Evolutionary conservation across 2,113 vertebrate species (phyloP).

Genomic region (Malurus melanocephalus): DNA sequence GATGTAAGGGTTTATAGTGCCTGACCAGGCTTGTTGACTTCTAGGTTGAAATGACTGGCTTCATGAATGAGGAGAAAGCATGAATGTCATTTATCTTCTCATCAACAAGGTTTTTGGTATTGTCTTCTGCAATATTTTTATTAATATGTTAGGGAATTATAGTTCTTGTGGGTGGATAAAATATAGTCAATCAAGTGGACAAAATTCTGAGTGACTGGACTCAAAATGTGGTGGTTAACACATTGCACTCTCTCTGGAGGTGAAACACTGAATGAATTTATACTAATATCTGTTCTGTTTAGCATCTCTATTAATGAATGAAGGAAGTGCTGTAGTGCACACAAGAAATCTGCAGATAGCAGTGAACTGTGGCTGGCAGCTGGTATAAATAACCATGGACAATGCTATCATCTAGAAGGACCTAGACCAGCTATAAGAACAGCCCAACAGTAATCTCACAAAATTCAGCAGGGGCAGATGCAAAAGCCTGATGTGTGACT

Average conservation of each 20-base stretch:
- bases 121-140: not conserved
- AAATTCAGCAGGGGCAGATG: not conserved
- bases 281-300: not conserved
- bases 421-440: not conserved
- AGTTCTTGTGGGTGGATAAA: not conserved
- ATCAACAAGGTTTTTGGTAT: not conserved
- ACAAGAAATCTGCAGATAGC: not conserved
- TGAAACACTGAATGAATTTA: not conserved
- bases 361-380: accelerated
- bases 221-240: not conserved
- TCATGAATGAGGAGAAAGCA: not conserved
- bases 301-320: no score
- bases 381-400: no score
- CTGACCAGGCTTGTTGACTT: not conserved
- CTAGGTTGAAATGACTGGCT: not conserved
- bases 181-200: not conserved
- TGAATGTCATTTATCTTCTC: not conserved
- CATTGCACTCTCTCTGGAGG: not conserved
- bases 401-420: not conserved
- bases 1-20: not conserved
- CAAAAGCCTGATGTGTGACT: accelerated
- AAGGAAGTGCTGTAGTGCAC: not conserved
- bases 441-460: not conserved
- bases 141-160: not conserved
- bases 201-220: not conserved